Percentiles rank a stretch among this genome's conserved stretches.
Evolutionary conservation across 2,888 invertebrate species (phyloP).

Genomic region (Hydrotaea cyrtoneurina): DNA sequence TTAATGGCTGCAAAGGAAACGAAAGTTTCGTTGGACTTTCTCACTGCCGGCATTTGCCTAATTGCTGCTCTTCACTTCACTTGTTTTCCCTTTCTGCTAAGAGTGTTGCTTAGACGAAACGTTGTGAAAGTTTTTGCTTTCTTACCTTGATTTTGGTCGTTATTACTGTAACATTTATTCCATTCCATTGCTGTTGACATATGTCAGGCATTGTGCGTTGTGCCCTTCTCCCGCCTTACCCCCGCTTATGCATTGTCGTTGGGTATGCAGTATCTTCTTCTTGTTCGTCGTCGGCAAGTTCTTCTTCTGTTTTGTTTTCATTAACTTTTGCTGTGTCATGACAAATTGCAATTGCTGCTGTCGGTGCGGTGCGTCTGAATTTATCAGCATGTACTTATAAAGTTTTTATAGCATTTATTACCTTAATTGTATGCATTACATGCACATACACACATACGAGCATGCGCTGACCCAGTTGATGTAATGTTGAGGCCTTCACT

Average conservation of each 20-base stretch:
- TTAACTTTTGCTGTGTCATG: constrained; percentile 34
- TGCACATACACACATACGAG: background rate
- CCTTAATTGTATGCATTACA: constrained; percentile 29
- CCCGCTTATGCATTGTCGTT: background rate
- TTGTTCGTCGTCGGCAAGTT: background rate
- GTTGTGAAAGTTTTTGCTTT: constrained; percentile 5
- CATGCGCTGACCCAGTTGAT: too few relatives aligned
- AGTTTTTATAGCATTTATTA: constrained; percentile 40
- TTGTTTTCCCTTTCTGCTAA: too few relatives aligned
- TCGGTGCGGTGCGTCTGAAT: constrained; percentile 17
- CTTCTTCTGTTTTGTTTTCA: constrained; percentile 11
- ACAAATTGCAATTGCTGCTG: constrained; percentile 33
- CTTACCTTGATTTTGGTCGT: constrained; percentile 16
- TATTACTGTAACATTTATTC: constrained; percentile 10
- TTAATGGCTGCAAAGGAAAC: background rate
- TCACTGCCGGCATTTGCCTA: background rate
- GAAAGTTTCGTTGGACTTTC: background rate
- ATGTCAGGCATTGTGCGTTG: constrained; percentile 43
- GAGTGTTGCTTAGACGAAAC: background rate
- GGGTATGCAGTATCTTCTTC: background rate
- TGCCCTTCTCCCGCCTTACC: background rate
- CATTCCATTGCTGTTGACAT: constrained; percentile 43
- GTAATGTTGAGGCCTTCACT: too few relatives aligned
- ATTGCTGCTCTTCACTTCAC: too few relatives aligned
- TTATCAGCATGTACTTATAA: constrained; percentile 23